phyloP scores from a whole-genome alignment of 2,113 vertebrate species.

The Pluvialis apricaria region DNA sequence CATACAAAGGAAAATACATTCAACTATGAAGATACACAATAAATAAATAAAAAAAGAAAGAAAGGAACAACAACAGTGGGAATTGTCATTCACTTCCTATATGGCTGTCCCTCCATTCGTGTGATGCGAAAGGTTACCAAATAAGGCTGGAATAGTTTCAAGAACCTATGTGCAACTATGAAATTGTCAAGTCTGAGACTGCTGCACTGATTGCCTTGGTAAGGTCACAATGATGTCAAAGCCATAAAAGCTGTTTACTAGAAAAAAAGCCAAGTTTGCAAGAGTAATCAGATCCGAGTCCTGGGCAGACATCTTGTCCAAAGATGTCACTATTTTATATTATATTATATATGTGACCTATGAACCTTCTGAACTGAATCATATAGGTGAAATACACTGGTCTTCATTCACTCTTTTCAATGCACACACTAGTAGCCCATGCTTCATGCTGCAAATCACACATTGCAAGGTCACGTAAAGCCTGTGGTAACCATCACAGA shows the following conservation, averaged over 20 bases:
- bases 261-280: neutral
- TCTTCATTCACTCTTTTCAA: neutral
- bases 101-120: neutral
- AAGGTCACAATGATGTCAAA: neutral
- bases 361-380: neutral
- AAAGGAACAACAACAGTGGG: neutral
- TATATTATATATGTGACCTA: too few species aligned
- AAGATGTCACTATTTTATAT: neutral
- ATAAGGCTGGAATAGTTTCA: neutral
- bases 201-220: neutral
- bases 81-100: neutral
- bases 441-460: neutral
- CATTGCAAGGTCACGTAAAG: neutral
- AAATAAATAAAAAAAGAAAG: neutral
- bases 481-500: fast-evolving
- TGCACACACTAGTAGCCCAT: neutral
- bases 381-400: neutral
- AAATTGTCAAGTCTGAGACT: neutral
- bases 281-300: neutral
- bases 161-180: neutral
- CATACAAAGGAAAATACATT: neutral
- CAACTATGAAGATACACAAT: neutral
- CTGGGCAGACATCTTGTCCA: neutral
- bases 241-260: neutral
- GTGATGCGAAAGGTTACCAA: neutral